A percentile compares a stretch with the other conserved stretches of the same genome.
These are phyloP conservation scores for Limnephilus rhombicus DNA, from an alignment of 2,888 invertebrate genomes.

Conservation along the genomic window DNA sequence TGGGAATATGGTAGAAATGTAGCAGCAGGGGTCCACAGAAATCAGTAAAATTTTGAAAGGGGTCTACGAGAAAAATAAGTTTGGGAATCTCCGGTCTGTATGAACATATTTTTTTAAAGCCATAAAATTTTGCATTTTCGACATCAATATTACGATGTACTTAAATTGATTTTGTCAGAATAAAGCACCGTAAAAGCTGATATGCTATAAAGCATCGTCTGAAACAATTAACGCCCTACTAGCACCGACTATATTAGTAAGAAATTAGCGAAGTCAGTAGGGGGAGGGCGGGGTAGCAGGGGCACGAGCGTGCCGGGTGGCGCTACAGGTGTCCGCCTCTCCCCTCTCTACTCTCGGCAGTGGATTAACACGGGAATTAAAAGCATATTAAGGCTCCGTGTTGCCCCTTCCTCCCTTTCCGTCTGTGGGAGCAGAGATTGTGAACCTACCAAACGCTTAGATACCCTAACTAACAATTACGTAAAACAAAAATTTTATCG, in stretches of 20 bases:
- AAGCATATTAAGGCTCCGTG: slow-evolving; percentile 54
- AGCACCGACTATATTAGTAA: slow-evolving; percentile 12
- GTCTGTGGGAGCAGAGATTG: not conserved
- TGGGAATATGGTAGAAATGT: too few relatives aligned
- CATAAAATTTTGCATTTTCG: not conserved
- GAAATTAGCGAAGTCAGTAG: slow-evolving; percentile 9
- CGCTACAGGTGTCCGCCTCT: slow-evolving; percentile 55
- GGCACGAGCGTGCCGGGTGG: not conserved
- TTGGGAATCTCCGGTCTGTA: too few relatives aligned
- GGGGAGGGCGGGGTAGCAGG: not conserved
- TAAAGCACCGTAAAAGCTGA: not conserved
- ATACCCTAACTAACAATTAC: not conserved
- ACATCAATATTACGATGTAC: not conserved
- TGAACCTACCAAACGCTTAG: not conserved
- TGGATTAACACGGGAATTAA: slow-evolving; percentile 60
- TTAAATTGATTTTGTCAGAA: not conserved
- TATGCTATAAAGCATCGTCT: too few relatives aligned
- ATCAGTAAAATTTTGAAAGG: too few relatives aligned
- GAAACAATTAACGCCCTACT: not conserved
- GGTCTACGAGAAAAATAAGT: too few relatives aligned
- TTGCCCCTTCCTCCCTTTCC: slow-evolving; percentile 5
- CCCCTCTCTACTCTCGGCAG: slow-evolving; percentile 6
- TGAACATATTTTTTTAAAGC: too few relatives aligned
- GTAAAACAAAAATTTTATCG: not conserved
- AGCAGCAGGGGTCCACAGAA: too few relatives aligned